Conservation (phyloP, 2,797 vertebrate genomes). For the Melanotaenia pygmaea region DNA sequence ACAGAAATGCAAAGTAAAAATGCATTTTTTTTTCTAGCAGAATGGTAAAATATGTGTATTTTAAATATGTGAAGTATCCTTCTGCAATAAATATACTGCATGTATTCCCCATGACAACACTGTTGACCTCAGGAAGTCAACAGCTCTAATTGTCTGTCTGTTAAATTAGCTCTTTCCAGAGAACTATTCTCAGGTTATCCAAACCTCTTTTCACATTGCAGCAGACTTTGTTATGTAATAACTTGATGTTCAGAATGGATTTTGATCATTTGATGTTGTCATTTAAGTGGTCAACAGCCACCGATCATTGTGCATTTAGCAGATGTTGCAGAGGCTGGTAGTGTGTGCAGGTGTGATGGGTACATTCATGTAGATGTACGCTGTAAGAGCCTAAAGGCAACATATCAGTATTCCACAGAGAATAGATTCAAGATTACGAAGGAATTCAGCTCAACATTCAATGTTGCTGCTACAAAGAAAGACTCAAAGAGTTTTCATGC, state of each 20-base stretch:
- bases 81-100: constrained; percentile 12
- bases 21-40: constrained; percentile 2
- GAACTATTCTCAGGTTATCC: constrained; percentile 19
- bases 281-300: constrained; percentile 50
- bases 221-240: constrained; percentile 46
- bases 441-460: constrained; percentile 50
- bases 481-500: constrained; percentile 44
- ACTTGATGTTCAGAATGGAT: constrained; percentile 42
- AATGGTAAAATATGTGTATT: constrained; percentile 18
- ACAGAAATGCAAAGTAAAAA: background rate
- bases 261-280: constrained; percentile 53
- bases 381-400: constrained; percentile 41
- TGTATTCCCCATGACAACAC: constrained; percentile 18
- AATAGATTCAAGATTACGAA: constrained; percentile 57
- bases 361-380: constrained; percentile 25
- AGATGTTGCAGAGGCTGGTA: constrained; percentile 15
- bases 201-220: constrained; percentile 37
- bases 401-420: constrained; percentile 60
- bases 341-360: constrained; percentile 47
- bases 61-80: constrained; percentile 16
- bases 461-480: constrained; percentile 56
- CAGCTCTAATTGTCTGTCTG: constrained; percentile 46
- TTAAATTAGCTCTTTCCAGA: constrained; percentile 49
- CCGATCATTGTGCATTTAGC: constrained; percentile 55
- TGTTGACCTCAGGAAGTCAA: constrained; percentile 57